A percentile compares a stretch with the other conserved stretches of the same genome.
These are phyloP conservation scores for Drosophila setosimentum DNA, from an alignment of 2,888 invertebrate species.

Conservation along the genomic window DNA sequence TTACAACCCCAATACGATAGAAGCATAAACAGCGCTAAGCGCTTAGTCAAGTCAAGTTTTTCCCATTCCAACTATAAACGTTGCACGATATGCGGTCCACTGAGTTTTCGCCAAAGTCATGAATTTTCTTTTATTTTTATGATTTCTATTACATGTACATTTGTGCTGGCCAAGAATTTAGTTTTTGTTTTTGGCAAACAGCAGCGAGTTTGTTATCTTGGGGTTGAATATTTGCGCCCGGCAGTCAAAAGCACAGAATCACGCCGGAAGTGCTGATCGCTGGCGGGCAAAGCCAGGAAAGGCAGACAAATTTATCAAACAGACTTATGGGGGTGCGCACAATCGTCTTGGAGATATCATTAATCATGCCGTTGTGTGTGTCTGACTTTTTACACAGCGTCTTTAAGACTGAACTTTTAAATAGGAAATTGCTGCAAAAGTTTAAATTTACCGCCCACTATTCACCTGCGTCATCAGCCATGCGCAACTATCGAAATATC, in stretches of 20 bases:
- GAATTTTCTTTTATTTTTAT: conserved; percentile 82
- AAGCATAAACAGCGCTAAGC: conserved; percentile 57
- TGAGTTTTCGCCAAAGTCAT: conserved; percentile 77
- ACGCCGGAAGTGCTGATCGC: conserved; percentile 82
- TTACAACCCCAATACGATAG: conserved; percentile 56
- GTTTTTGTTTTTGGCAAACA: conserved; percentile 71
- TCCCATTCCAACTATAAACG: conserved; percentile 29
- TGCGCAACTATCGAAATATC: conserved; percentile 51
- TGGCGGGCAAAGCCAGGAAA: conserved; percentile 62
- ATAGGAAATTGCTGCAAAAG: not conserved
- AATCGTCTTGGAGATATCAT: conserved; percentile 47
- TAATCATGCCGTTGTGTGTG: conserved; percentile 55
- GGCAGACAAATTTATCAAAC: conserved; percentile 83
- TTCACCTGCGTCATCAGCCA: conserved; percentile 29
- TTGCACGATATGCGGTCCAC: conserved; percentile 73
- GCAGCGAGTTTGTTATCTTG: conserved; percentile 43
- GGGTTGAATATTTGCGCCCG: conserved; percentile 58
- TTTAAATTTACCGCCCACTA: conserved; percentile 42
- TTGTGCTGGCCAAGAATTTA: conserved; percentile 58
- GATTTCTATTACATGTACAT: conserved; percentile 74
- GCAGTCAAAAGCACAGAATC: conserved; percentile 54
- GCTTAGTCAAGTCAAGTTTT: conserved; percentile 55
- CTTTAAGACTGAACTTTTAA: conserved; percentile 45
- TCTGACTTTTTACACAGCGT: conserved; percentile 6
- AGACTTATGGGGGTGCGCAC: conserved; percentile 57